Percentiles rank a stretch among this genome's conserved stretches.
Evolutionary conservation across 2,797 vertebrate genomes (phyloP).

Genomic region (Typhlichthys eigenmanni): DNA sequence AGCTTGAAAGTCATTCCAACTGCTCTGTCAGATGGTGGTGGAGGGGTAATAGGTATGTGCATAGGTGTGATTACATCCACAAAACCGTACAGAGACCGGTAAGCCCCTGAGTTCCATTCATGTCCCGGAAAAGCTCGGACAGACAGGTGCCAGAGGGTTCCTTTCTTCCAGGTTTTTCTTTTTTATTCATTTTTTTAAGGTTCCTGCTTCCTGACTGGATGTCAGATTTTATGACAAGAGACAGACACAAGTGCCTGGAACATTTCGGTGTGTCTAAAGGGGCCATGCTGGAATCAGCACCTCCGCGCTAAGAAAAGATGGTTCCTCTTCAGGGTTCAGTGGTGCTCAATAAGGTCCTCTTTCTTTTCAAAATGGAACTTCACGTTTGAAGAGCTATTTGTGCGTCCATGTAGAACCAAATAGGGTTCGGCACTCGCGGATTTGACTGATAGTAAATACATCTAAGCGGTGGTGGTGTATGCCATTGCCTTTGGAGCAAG

Average conservation of each 20-base stretch:
- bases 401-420: not conserved
- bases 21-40: constrained; percentile 41
- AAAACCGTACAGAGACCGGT: constrained; percentile 42
- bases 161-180: not conserved
- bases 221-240: constrained; percentile 59
- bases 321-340: not conserved
- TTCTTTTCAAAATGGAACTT: not conserved
- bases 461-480: not conserved
- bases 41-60: not conserved
- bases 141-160: constrained; percentile 43
- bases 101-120: constrained; percentile 57
- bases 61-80: constrained; percentile 61
- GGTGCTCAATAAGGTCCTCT: no score
- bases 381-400: not conserved
- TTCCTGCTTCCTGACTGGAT: constrained; percentile 41
- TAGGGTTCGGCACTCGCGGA: not conserved
- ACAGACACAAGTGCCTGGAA: constrained; percentile 50
- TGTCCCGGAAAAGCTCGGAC: constrained; percentile 42
- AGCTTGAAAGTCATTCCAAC: constrained; percentile 74
- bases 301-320: constrained; percentile 14
- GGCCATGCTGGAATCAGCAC: constrained; percentile 5
- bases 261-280: constrained; percentile 35
- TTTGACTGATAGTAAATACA: not conserved
- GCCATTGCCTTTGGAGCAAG: not conserved
- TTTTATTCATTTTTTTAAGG: not conserved